phyloP scores from a whole-genome alignment of 2,797 vertebrate genomes.

The Lutjanus argentimaculatus region DNA sequence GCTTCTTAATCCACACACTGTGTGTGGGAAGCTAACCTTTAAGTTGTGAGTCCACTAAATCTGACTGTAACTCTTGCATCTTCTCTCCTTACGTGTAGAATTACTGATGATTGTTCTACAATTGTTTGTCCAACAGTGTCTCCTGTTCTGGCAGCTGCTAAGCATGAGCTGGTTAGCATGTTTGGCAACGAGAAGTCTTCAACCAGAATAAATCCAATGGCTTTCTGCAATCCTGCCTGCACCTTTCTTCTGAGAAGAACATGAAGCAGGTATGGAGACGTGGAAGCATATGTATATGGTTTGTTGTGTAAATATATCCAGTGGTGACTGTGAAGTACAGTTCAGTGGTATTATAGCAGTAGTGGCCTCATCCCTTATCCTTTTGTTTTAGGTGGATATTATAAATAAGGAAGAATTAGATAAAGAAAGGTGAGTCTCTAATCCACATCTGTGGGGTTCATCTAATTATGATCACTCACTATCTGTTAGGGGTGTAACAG shows the following conservation, averaged over 20 bases:
- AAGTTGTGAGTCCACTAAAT: not conserved
- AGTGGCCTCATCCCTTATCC: slow-evolving; percentile 83
- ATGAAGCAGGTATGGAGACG: slow-evolving; percentile 86
- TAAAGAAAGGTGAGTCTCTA: slow-evolving; percentile 87
- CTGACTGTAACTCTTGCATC: not conserved
- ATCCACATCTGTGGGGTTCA: slow-evolving; percentile 64
- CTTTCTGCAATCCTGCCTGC: slow-evolving; percentile 71
- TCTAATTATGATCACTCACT: slow-evolving; percentile 54
- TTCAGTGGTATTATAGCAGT: slow-evolving; percentile 60
- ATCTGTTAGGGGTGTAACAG: no score
- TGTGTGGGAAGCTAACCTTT: not conserved
- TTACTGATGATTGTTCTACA: not conserved
- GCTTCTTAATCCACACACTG: not conserved
- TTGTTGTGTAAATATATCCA: slow-evolving; percentile 40
- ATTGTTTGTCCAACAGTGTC: slow-evolving; percentile 70
- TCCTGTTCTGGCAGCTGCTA: slow-evolving; percentile 80
- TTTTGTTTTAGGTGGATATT: slow-evolving; percentile 89
- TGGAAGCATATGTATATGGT: not conserved
- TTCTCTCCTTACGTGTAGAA: not conserved
- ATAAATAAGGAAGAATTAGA: slow-evolving; percentile 88
- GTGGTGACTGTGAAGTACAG: slow-evolving; percentile 63
- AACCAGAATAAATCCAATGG: slow-evolving; percentile 73
- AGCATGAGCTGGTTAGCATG: slow-evolving; percentile 78
- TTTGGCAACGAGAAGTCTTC: slow-evolving; percentile 65
- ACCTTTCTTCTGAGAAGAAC: slow-evolving; percentile 80